Base-by-base conservation (phyloP, 1,140 invertebrate genomes). In the Epicauta chinensis region DNA sequence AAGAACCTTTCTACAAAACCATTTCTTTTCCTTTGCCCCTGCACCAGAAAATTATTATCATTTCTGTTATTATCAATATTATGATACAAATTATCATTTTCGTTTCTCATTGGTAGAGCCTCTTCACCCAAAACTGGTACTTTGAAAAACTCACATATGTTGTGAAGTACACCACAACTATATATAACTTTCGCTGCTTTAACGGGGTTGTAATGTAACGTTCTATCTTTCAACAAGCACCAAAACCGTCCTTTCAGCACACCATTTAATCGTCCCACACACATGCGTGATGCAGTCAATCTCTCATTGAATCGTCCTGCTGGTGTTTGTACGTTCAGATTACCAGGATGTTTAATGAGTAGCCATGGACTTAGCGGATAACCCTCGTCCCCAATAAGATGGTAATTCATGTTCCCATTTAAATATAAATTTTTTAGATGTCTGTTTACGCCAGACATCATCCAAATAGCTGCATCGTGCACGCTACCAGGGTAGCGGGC, bases 101-200 rank as follows among this genome's bases (percentile, higher is more conserved):
- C n/a, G 31, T 11, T 9, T 32, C 30, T n/a, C 9, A 6, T 12
- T 9, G 13, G n/a, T 44, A 15, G 13, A 31, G 12, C 6, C 2
- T 15, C 14, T 6, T 39, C 37, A n/a, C 14, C 13, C 2, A 9
- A 17, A 10, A 10, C 14, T 1, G 37, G 37, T 14, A 39, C 37
- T 12, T 16, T 14, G 37, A 44, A 14, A 32, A 32, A 32, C 35
- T 47, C 3, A 36, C 14, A 34, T 23, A 42, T 42, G 16, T 42
- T 51, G 34, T 51, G 38, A n/a, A 51, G 16, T 13, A 42, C 30
- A 29, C 36, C 36, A 50, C 36, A 40, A 11, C 7, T 40, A 23
- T 50, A 50, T 12, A 48, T 37, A 36, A 48, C 37, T 29, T 48
- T 48, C 1, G 45, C 31, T 4, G 45, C 32, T 38, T 34, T 38